phyloP scores from a whole-genome alignment of 2,113 vertebrate genomes.

The Urocitellus parryii region DNA sequence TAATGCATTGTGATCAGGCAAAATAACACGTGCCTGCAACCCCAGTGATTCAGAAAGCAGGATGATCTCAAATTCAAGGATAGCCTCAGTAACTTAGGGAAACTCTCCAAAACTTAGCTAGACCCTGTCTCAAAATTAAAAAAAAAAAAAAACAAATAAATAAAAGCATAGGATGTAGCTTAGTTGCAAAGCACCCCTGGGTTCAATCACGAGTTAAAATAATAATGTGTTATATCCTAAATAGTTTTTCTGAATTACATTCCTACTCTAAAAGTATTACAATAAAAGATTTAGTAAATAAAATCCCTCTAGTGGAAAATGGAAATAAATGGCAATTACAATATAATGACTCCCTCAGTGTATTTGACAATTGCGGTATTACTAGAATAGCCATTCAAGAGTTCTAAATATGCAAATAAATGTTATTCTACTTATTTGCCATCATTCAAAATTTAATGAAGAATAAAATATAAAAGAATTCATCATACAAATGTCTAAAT shows the following conservation, averaged over 20 bases:
- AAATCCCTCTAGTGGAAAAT: background rate
- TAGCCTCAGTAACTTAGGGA: no score
- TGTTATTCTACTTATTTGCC: background rate
- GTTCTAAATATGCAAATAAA: slow-evolving; percentile 52
- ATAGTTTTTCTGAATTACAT: background rate
- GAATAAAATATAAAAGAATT: slow-evolving; percentile 14
- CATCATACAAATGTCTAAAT: slow-evolving; percentile 49
- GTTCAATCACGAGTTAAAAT: no score
- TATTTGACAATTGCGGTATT: slow-evolving; percentile 36
- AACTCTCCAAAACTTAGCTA: no score
- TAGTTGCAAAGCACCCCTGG: no score
- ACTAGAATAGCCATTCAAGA: slow-evolving; percentile 47
- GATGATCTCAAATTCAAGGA: no score
- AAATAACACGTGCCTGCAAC: no score
- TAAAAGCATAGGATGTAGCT: no score
- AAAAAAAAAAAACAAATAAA: no score
- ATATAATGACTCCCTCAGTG: background rate
- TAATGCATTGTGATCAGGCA: background rate
- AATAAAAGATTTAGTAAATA: background rate
- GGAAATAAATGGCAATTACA: slow-evolving; percentile 47
- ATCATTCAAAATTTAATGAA: slow-evolving; percentile 18
- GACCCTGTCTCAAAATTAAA: no score
- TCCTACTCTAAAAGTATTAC: background rate
- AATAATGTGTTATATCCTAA: background rate
- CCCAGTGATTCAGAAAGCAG: no score